These are phyloP conservation scores for Cyanoramphus novaezelandiae DNA, from an alignment of 2,113 vertebrate genomes.

Conservation along the genomic window DNA sequence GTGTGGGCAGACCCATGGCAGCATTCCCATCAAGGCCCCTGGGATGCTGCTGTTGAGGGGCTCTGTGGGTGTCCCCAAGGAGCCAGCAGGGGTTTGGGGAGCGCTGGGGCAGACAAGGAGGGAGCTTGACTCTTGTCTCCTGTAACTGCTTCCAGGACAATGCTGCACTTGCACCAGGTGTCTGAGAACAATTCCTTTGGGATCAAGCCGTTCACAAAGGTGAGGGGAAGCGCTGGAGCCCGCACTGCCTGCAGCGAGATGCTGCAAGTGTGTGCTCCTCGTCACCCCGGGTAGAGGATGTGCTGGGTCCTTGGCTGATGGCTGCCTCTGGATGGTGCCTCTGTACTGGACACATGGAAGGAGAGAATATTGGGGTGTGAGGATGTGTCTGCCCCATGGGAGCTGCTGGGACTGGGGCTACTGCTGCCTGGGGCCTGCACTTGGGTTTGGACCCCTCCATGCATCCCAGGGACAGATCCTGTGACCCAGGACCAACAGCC, in stretches of 20 bases:
- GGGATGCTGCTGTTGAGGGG: fast-evolving
- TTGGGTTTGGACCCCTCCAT: fast-evolving
- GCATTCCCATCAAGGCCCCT: not conserved
- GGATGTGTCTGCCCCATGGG: not conserved
- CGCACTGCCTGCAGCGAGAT: fast-evolving
- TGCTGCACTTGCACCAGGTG: constrained; percentile 86
- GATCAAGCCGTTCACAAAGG: constrained; percentile 82
- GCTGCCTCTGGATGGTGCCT: fast-evolving
- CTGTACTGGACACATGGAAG: fast-evolving
- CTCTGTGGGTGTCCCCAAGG: fast-evolving
- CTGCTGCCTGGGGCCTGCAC: not conserved
- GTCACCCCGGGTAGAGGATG: not conserved
- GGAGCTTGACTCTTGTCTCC: not conserved
- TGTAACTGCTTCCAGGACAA: constrained; percentile 75
- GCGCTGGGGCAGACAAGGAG: not conserved
- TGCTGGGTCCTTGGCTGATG: not conserved
- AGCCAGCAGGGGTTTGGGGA: not conserved
- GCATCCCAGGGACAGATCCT: not conserved
- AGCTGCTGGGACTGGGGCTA: not conserved
- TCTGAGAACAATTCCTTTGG: constrained; percentile 85
- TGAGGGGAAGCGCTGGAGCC: constrained; percentile 4
- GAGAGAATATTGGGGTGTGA: not conserved
- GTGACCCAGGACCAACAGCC: not conserved
- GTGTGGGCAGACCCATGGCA: fast-evolving
- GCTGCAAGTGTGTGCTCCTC: fast-evolving